Conservation (phyloP, 2,888 invertebrate genomes). For the Zhengitettix transpicula region DNA sequence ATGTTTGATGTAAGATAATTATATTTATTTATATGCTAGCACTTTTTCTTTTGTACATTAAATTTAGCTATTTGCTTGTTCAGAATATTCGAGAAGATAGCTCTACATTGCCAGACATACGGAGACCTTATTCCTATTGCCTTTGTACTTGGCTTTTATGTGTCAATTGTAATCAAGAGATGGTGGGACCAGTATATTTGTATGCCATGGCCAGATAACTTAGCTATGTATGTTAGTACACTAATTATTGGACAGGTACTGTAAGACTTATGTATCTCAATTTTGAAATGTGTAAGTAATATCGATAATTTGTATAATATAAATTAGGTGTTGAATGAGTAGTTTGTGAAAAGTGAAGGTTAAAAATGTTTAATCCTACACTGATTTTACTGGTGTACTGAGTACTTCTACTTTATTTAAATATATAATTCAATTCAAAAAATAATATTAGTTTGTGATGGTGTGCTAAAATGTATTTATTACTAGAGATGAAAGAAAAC, state of each 20-base stretch:
- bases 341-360: neutral
- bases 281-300: neutral
- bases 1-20: too few species aligned
- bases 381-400: neutral
- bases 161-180: slow-evolving; percentile 25
- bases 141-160: slow-evolving; percentile 32
- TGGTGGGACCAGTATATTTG: slow-evolving; percentile 28
- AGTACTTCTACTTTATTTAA: too few species aligned
- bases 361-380: neutral
- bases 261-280: neutral
- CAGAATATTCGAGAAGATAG: slow-evolving; percentile 16
- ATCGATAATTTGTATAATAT: neutral
- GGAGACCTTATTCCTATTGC: slow-evolving; percentile 26
- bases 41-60: too few species aligned
- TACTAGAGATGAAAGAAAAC: too few species aligned
- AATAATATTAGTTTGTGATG: too few species aligned
- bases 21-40: too few species aligned
- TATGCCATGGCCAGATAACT: slow-evolving; percentile 27
- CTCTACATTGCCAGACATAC: slow-evolving; percentile 17
- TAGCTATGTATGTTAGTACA: slow-evolving; percentile 22
- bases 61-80: neutral
- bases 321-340: neutral
- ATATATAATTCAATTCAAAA: too few species aligned
- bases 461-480: too few species aligned
- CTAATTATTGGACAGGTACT: slow-evolving; percentile 19